Percentiles rank a stretch among this genome's conserved stretches.
Evolutionary conservation across 1,140 invertebrate species (phyloP).

Genomic region (Eupeodes corollae): DNA sequence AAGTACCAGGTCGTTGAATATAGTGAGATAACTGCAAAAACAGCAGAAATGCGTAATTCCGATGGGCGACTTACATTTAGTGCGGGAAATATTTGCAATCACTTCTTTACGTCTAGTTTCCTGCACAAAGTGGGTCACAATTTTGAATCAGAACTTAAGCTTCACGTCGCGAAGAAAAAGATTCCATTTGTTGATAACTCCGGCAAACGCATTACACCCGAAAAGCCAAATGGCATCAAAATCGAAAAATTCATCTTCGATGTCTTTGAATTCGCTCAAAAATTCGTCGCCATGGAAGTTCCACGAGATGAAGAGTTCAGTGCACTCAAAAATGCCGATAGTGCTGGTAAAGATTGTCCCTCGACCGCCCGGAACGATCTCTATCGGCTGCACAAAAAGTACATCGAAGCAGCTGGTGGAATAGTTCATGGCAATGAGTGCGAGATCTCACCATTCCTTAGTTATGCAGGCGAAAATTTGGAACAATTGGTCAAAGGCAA

Average conservation of each 20-base stretch:
- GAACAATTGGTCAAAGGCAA: slow-evolving; percentile 51
- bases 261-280: slow-evolving; percentile 86
- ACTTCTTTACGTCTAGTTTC: slow-evolving; percentile 88
- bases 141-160: slow-evolving; percentile 60
- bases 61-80: slow-evolving; percentile 80
- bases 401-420: slow-evolving; percentile 76
- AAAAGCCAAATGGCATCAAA: slow-evolving; percentile 89
- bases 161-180: slow-evolving; percentile 97
- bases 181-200: slow-evolving; percentile 75
- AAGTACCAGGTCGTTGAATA: slow-evolving; percentile 94
- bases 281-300: slow-evolving; percentile 90
- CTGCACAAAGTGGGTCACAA: slow-evolving; percentile 52
- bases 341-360: slow-evolving; percentile 78
- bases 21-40: slow-evolving; percentile 83
- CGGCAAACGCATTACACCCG: slow-evolving; percentile 62
- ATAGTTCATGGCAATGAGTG: slow-evolving; percentile 56
- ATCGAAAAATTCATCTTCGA: slow-evolving; percentile 99
- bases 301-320: slow-evolving; percentile 89
- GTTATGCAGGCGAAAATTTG: slow-evolving; percentile 82
- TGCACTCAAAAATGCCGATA: slow-evolving; percentile 89
- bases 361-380: slow-evolving; percentile 73
- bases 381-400: slow-evolving; percentile 69
- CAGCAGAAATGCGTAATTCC: slow-evolving; percentile 65
- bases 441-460: slow-evolving; percentile 86
- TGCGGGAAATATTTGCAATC: slow-evolving; percentile 97